Percentiles rank a stretch among this genome's conserved stretches.
These are phyloP conservation scores for Phoeniculus purpureus DNA, from an alignment of 2,797 vertebrate genomes.

Conservation along the genomic window DNA sequence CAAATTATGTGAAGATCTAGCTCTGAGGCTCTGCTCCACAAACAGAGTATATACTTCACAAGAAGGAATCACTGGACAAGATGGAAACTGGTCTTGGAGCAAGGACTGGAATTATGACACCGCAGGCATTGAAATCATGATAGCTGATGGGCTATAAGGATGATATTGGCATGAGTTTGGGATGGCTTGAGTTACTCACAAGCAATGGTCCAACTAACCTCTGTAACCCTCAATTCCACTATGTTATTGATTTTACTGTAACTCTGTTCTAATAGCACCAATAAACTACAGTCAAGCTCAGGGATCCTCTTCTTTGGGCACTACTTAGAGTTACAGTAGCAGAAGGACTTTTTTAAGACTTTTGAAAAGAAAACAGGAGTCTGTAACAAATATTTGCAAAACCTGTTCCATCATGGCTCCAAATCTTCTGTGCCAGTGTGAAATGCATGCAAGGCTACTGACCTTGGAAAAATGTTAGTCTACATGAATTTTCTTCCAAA, in stretches of 20 bases:
- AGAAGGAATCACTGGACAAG: background rate
- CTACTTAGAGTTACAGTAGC: background rate
- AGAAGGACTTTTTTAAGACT: background rate
- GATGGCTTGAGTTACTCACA: background rate
- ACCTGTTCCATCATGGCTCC: background rate
- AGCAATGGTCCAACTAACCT: background rate
- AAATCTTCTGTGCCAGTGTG: background rate
- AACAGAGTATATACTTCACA: background rate
- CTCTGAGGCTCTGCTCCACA: background rate
- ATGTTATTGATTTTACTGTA: background rate
- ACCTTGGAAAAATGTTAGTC: background rate
- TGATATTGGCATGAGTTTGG: background rate
- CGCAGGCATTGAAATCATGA: background rate
- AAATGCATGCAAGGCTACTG: background rate
- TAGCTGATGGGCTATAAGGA: background rate
- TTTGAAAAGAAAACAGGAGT: background rate
- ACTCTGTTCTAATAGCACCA: background rate
- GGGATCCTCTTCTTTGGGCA: background rate
- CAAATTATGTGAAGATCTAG: background rate
- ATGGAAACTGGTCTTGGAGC: background rate
- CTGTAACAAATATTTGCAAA: background rate
- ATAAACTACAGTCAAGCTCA: background rate
- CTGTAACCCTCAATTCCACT: background rate
- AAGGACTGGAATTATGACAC: background rate
- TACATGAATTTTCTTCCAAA: background rate